Percentiles rank a stretch among this genome's conserved stretches.
phyloP scores from a whole-genome alignment of 2,113 vertebrate genomes.

The Oreotrochilus melanogaster region DNA sequence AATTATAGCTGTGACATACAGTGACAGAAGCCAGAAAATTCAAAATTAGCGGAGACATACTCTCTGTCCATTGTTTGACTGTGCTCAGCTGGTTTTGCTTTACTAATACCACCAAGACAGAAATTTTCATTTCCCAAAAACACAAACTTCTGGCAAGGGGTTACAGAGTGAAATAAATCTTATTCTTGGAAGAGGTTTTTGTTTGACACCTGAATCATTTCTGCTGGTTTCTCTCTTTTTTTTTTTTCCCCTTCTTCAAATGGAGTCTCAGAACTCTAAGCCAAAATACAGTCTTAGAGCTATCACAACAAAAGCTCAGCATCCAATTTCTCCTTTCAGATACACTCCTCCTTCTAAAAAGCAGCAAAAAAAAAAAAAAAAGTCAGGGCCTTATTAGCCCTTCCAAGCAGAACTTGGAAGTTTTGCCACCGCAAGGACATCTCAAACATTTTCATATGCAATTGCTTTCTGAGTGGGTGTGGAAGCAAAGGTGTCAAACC shows the following conservation, averaged over 20 bases:
- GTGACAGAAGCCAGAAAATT: constrained; percentile 68
- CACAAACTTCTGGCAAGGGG: constrained; percentile 62
- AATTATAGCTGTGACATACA: constrained; percentile 24
- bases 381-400: not conserved
- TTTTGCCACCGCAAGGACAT: not conserved
- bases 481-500: not conserved
- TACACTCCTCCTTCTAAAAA: not conserved
- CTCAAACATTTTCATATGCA: not conserved
- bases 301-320: constrained; percentile 64
- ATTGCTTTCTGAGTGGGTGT: not conserved
- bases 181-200: constrained; percentile 74
- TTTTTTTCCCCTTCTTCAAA: constrained; percentile 40
- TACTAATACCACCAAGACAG: constrained; percentile 65
- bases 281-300: constrained; percentile 54
- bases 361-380: not conserved
- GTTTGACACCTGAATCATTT: constrained; percentile 74
- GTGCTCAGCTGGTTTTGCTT: constrained; percentile 71
- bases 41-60: constrained; percentile 48
- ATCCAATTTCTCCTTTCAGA: constrained; percentile 58
- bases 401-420: not conserved
- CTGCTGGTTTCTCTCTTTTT: constrained; percentile 26
- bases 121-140: constrained; percentile 63
- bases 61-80: constrained; percentile 57
- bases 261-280: constrained; percentile 22
- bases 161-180: constrained; percentile 72